Evolutionary conservation across 1,140 invertebrate species (phyloP), one percentile per base, ranked within the genome.

Genomic region (Marisa cornuarietis): DNA sequence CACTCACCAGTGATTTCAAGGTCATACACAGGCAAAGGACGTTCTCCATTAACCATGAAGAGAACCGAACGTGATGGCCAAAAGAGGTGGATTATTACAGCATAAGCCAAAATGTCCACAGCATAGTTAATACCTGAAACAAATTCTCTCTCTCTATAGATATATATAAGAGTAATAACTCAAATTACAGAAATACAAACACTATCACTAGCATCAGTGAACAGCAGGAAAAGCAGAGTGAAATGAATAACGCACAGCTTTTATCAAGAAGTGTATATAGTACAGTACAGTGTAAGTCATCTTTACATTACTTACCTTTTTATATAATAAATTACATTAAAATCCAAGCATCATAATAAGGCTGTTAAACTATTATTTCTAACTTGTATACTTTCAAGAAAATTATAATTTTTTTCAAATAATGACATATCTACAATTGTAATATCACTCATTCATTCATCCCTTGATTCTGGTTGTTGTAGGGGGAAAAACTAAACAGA

Each of bases 41-140:
- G 62, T n/a, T 88, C 86, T 49, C 83, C 83, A 77, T 85, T 85
- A n/a, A 88, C 85, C 86, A 98, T 95, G 92, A 97, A 98, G 90
- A 97, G 95, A 83, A 97, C 95, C 54, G 95, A 96, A 80, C 96
- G 92, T 68, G 96, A 96, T 24, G 97, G 97, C 96, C 97, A 98
- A 79, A 98, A 91, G 75, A 98, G 92, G 90, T 98, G 96, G 0
- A 97, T 94, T 95, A 98, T 96, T 11, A 98, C 95, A 86, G 95
- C 96, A 91, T 96, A 98, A 26, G 97, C 97, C 83, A 98, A 93
- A 90, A 97, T 97, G 88, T 99, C 96, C 1, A 96, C 96, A 61
- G 96, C 97, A 89, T 97, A 97, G 61, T 96, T 97, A 83, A 98
- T 97, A 87, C 96, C 97, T 97, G 83, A 82, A 82, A 90, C 75